Evolutionary conservation across 1,140 invertebrate genomes (phyloP).

Genomic region (Fopius arisanus): DNA sequence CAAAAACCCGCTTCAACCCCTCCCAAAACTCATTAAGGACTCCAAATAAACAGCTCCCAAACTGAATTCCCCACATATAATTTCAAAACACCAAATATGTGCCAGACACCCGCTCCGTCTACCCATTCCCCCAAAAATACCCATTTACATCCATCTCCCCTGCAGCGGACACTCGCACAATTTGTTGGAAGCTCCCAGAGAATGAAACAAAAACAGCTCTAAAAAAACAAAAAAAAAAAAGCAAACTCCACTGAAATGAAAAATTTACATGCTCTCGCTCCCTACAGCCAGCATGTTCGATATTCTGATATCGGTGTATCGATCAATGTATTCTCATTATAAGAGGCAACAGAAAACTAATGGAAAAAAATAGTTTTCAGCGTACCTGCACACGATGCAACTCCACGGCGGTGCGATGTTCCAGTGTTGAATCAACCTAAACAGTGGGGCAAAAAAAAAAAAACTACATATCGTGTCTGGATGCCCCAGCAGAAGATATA

Average conservation of each 20-base stretch:
- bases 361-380: not conserved
- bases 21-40: not conserved
- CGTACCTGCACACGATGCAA: not conserved
- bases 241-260: not conserved
- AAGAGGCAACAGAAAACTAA: not conserved
- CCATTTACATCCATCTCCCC: not conserved
- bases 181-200: not conserved
- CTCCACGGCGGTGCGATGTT: not conserved
- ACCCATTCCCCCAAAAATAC: not conserved
- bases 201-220: not conserved
- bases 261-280: not conserved
- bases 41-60: not conserved
- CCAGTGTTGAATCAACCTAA: not conserved
- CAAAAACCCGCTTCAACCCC: not conserved
- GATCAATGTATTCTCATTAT: conserved; percentile 15
- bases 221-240: not conserved
- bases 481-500: not conserved
- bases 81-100: not conserved
- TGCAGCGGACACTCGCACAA: not conserved
- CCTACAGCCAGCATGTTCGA: not conserved
- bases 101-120: not conserved
- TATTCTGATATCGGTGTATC: conserved; percentile 12
- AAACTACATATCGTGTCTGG: not conserved
- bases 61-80: not conserved
- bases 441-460: not conserved